Percentiles rank a stretch among this genome's conserved stretches.
Conservation (phyloP, 2,113 vertebrate species). For the Zosterops hypoxanthus region DNA sequence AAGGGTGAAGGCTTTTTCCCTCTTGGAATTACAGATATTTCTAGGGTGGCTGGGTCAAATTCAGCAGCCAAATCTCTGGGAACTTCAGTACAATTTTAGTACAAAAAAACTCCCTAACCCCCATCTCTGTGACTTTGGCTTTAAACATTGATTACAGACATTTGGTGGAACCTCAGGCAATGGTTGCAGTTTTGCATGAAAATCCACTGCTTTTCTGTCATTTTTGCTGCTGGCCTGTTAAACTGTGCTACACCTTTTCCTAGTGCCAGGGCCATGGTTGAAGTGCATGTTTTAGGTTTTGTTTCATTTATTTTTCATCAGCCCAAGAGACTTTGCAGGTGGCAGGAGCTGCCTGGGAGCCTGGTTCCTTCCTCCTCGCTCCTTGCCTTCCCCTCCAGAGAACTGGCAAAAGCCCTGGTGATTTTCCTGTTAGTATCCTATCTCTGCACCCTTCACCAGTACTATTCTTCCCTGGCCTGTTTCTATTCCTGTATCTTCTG, state of each 20-base stretch:
- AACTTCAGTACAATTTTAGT: background rate
- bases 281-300: background rate
- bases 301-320: background rate
- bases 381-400: background rate
- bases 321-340: background rate
- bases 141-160: background rate
- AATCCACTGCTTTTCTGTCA: background rate
- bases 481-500: background rate
- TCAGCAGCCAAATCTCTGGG: background rate
- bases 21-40: background rate
- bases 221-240: background rate
- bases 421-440: background rate
- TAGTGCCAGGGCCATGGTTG: background rate
- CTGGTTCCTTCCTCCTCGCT: background rate
- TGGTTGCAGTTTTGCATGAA: background rate
- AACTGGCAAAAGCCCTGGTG: background rate
- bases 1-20: background rate
- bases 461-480: background rate
- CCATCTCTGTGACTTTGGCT: background rate
- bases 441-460: background rate
- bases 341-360: background rate
- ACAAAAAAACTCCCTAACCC: background rate
- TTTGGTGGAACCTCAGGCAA: background rate
- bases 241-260: background rate
- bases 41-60: background rate